Evolutionary conservation across 1,140 invertebrate genomes (phyloP).

Genomic region (Tetramorium simillimum): DNA sequence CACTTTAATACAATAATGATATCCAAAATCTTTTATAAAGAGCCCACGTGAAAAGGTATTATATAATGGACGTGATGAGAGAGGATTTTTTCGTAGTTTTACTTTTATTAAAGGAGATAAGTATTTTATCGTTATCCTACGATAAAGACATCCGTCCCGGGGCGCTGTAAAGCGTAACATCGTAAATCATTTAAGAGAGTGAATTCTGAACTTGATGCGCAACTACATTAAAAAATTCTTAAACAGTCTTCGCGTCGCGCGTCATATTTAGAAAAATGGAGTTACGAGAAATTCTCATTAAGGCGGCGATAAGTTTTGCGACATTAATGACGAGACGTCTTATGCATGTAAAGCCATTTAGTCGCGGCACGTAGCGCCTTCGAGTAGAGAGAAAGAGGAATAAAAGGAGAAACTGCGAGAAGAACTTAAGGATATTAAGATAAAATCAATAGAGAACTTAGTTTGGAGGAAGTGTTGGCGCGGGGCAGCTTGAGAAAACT

Average conservation of each 20-base stretch:
- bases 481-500: conserved; percentile 54
- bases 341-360: conserved; percentile 61
- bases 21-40: background rate
- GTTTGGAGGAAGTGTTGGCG: conserved; percentile 45
- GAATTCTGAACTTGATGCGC: conserved; percentile 24
- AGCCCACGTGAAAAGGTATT: background rate
- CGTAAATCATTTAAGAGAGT: conserved; percentile 39
- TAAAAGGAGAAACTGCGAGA: conserved; percentile 18
- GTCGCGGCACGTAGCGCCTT: conserved; percentile 45
- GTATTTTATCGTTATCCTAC: conserved; percentile 23
- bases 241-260: conserved; percentile 34
- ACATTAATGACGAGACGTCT: conserved; percentile 53
- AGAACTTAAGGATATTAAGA: conserved; percentile 41
- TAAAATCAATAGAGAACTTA: conserved; percentile 60
- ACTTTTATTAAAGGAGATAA: conserved; percentile 5
- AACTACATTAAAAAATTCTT: conserved; percentile 53
- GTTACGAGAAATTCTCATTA: conserved; percentile 51
- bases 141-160: background rate
- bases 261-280: conserved; percentile 58
- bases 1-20: background rate
- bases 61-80: background rate
- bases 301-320: conserved; percentile 49
- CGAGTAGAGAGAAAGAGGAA: background rate
- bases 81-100: background rate
- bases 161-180: background rate